These are phyloP conservation scores for Anguilla obscura DNA, from an alignment of 2,797 vertebrate genomes.

Conservation along the genomic window DNA sequence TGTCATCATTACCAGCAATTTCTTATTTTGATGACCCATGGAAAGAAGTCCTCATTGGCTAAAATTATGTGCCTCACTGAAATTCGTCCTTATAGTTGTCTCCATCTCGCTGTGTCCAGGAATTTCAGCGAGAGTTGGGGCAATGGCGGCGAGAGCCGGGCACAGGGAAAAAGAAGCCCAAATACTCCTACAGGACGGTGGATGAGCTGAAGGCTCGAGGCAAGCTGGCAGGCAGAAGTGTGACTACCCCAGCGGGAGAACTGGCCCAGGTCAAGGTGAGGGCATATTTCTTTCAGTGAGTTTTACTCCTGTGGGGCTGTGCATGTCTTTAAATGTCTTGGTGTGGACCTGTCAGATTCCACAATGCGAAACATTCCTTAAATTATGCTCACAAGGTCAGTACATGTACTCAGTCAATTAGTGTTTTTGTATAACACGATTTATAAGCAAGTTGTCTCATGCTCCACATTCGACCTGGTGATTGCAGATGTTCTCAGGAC, in stretches of 20 bases:
- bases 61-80: neutral
- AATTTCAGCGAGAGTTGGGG: conserved; percentile 92
- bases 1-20: neutral
- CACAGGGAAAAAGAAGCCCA: conserved; percentile 89
- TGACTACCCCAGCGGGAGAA: conserved; percentile 84
- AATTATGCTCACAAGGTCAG: neutral
- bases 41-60: neutral
- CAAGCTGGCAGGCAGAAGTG: conserved; percentile 74
- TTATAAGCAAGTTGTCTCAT: neutral
- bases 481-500: too few relatives aligned
- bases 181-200: conserved; percentile 91
- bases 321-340: neutral
- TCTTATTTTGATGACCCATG: neutral
- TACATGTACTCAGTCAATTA: neutral
- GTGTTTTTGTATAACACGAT: neutral
- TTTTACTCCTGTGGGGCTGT: neutral
- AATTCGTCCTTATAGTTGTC: neutral
- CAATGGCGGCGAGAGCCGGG: conserved; percentile 95
- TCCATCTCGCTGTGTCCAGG: conserved; percentile 66
- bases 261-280: conserved; percentile 94
- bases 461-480: too few relatives aligned
- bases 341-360: neutral
- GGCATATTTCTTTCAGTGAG: conserved; percentile 7
- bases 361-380: neutral
- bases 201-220: conserved; percentile 95